Conservation (phyloP, 2,797 vertebrate species). For the Emydoidea blandingii region DNA sequence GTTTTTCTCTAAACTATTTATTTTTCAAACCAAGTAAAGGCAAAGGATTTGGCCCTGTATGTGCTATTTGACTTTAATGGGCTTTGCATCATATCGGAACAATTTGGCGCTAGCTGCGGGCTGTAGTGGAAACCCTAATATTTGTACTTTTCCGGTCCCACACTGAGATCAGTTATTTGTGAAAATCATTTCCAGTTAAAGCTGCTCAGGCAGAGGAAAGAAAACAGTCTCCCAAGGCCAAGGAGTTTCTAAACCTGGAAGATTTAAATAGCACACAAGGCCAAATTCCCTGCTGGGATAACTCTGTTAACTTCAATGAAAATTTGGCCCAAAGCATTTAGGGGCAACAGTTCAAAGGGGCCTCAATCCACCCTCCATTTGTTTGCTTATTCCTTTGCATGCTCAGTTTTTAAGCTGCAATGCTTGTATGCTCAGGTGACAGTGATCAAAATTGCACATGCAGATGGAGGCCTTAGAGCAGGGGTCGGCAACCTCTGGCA, state of each 20-base stretch:
- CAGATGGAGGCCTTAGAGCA: not conserved
- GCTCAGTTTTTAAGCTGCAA: accelerated
- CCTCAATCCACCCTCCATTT: not conserved
- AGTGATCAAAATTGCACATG: not conserved
- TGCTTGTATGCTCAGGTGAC: not conserved
- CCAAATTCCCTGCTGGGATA: not conserved
- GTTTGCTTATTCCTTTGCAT: not conserved
- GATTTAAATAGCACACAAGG: not conserved
- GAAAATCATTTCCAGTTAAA: not conserved
- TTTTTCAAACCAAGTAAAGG: not conserved
- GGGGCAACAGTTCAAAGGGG: not conserved
- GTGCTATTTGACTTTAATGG: not conserved
- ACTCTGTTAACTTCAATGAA: not conserved
- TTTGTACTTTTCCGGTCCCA: not conserved
- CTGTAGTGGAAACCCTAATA: not conserved
- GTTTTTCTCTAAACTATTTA: conserved; percentile 16
- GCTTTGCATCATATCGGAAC: not conserved
- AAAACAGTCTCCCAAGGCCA: not conserved
- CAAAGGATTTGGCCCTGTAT: not conserved
- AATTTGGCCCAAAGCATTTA: not conserved
- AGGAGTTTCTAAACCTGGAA: not conserved
- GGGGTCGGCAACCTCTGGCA: too few species aligned
- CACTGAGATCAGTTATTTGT: not conserved
- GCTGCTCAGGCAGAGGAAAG: not conserved
- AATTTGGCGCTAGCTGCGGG: not conserved